A percentile compares a stretch with the other conserved stretches of the same genome.
Conservation (phyloP, 2,797 vertebrate species). For the Uromys caudimaculatus region DNA sequence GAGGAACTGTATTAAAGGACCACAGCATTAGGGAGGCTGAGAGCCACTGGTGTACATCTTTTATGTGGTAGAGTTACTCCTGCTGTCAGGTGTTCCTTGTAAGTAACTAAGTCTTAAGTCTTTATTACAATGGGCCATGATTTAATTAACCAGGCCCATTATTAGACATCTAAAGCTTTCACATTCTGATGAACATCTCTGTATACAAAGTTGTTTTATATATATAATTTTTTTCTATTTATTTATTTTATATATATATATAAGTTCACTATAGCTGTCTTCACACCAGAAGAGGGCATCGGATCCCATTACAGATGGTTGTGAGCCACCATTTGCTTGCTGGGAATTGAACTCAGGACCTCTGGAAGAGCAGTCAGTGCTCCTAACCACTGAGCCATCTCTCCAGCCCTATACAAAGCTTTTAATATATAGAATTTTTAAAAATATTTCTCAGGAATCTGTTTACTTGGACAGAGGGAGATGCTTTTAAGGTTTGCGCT, state of each 20-base stretch:
- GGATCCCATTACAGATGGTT: no score
- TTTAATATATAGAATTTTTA: background rate
- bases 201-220: background rate
- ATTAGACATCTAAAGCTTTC: conserved; percentile 33
- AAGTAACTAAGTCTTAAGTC: background rate
- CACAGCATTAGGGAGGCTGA: background rate
- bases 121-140: conserved; percentile 29
- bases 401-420: background rate
- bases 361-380: no score
- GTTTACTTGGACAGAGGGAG: conserved; percentile 42
- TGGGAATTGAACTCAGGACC: no score
- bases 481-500: conserved; percentile 35
- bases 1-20: background rate
- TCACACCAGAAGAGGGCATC: no score
- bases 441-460: background rate
- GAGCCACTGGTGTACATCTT: background rate
- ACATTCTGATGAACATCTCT: conserved; percentile 37
- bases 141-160: conserved; percentile 34
- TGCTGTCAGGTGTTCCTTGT: background rate
- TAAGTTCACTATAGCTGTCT: no score
- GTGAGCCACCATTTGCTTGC: no score
- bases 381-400: background rate
- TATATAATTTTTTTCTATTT: no score
- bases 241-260: no score
- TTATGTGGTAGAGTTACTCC: background rate